Percentiles rank a stretch among this genome's conserved stretches.
Evolutionary conservation across 1,140 invertebrate genomes (phyloP).

Genomic region (Ptiloglossa arizonensis): DNA sequence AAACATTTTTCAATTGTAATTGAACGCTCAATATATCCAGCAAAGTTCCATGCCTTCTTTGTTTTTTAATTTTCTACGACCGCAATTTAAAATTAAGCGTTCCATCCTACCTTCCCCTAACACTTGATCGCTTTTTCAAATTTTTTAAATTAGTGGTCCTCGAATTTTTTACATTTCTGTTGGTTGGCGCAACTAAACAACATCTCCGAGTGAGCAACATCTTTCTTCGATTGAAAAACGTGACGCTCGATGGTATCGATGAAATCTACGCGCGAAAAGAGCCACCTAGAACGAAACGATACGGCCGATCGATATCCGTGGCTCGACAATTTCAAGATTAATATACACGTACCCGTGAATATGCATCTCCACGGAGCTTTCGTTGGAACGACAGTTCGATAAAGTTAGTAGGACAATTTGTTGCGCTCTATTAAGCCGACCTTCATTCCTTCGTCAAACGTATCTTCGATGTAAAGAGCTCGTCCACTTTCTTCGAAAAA

Average conservation of each 20-base stretch:
- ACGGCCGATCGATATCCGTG: slow-evolving; percentile 17
- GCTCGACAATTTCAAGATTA: slow-evolving; percentile 30
- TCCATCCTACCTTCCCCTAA: too few relatives aligned
- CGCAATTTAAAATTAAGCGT: too few relatives aligned
- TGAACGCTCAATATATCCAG: too few relatives aligned
- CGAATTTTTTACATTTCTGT: too few relatives aligned
- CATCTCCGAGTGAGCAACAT: too few relatives aligned
- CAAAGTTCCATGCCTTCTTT: too few relatives aligned
- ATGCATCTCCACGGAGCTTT: background rate
- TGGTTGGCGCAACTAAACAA: too few relatives aligned
- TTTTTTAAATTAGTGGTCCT: too few relatives aligned
- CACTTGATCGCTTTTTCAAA: too few relatives aligned
- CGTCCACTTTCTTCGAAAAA: background rate
- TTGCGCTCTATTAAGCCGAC: slow-evolving; percentile 41
- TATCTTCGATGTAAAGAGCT: background rate
- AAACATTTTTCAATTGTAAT: too few relatives aligned
- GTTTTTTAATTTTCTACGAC: too few relatives aligned
- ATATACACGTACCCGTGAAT: slow-evolving; percentile 9
- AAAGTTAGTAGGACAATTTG: slow-evolving; percentile 29
- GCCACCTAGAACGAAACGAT: slow-evolving; percentile 6
- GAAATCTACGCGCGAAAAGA: slow-evolving; percentile 12
- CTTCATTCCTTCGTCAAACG: slow-evolving; percentile 26
- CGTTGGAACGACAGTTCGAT: slow-evolving; percentile 4
- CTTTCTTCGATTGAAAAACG: background rate
- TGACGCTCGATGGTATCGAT: slow-evolving; percentile 26